Evolutionary conservation across 2,797 vertebrate species (phyloP), one percentile per base, ranked within the genome.

Genomic region (Leuciscus waleckii): DNA sequence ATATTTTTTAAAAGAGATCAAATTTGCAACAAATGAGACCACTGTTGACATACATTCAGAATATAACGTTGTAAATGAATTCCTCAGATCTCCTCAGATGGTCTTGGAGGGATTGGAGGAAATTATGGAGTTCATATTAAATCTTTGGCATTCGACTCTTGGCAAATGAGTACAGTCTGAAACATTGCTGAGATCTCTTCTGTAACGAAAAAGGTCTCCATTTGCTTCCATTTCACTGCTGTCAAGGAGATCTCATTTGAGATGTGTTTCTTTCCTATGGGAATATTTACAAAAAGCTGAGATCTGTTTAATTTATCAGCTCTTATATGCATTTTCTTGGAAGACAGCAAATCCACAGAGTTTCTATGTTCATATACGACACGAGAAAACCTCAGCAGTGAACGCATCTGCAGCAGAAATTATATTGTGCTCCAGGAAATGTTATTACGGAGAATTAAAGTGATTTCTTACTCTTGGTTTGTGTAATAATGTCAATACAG

Each of bases 391-490:
- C 69, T 67, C 39, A 37, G 16, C 61, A 71, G 17, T 70, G 29
- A 79, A 74, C 35, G 14, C 51, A 80, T 75, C 32, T 79, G 82
- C 35, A 43, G 58, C 54, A 83, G 67, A 79, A 77, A 76, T 56
- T 51, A 69, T 63, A 71, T 26, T 67, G 83, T 69, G 71, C 82
- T 87, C 58, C 51, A 75, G 39, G 74, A 71, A 77, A 68, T 76
- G 46, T 82, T 86, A 84, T 86, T 82, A 74, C 14, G 74, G 76
- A 37, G 37, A 76, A 67, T 85, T 61, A 82, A 85, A 75, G 73
- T 86, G 77, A 88, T 83, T 90, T 89, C 69, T 87, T 79, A 79
- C 68, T 61, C 85, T 74, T 81, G 54, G 49, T 76, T 88, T 83
- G 81, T 73, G 54, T 82, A 82, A 80, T 67, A 82, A 84, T 82